Base-by-base conservation (phyloP, 1,140 invertebrate species). In the Philotrypesis tridentata region DNA sequence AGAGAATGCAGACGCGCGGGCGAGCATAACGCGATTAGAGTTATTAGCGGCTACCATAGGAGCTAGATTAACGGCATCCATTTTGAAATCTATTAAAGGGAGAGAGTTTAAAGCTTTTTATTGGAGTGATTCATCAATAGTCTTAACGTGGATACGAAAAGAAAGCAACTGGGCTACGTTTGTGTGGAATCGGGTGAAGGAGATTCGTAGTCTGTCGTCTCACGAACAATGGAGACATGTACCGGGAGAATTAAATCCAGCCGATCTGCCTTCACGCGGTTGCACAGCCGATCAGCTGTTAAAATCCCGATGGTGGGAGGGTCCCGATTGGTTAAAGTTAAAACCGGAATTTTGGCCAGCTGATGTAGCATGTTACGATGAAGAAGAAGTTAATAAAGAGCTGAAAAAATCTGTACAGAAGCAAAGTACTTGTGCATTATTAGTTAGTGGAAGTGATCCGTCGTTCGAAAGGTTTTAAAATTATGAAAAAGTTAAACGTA, bases 1-100 rank as follows among this genome's bases (percentile, higher is more conserved):
- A 0, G 40, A 25, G 27, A 27, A n/a, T 2, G 1, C 5, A 5
- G 40, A 72, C 25, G 21, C 70, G 23, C 48, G 67, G 8, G 23
- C 14, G 4, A 79, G 65, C 14, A 86, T 86, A 9, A 83, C 85
- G n/a, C 76, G 83, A 31, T 63, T 84, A 0, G 82, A 86, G 55
- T 31, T 85, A 23, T 27, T 86, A n/a, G 82, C 84, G 5, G 84
- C 84, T 0, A 81, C 72, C 0, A 85, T 83, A 33, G 82, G 25
- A n/a, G 68, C 37, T 2, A 37, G 83, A 65, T 31, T 80, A 31
- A 61, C 48, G 2, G n/a, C 2, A 9, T 27, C 71, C 17, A 5
- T 73, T 27, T 60, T 25, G 14, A 14, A 73, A 5, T 23, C 27
- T 9, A 8, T 74, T 9, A n/a, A 31, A 23, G 7, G 3, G 0